Conservation (phyloP, 1,140 invertebrate genomes). For the Neomicropteryx cornuta region DNA sequence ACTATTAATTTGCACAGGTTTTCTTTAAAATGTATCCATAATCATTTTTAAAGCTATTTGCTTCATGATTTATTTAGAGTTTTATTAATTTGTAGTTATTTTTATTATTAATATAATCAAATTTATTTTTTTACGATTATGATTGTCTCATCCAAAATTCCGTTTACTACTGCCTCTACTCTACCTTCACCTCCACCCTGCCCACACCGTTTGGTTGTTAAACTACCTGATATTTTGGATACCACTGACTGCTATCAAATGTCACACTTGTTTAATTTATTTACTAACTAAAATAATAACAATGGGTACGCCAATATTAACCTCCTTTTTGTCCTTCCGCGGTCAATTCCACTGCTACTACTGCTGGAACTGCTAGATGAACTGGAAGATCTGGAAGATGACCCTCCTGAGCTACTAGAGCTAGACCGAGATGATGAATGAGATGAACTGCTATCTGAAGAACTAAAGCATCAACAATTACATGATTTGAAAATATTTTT, state of each 20-base stretch:
- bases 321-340: slow-evolving; percentile 48
- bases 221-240: no score
- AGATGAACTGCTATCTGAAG: slow-evolving; percentile 65
- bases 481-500: slow-evolving; percentile 5
- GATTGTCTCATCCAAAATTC: no score
- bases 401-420: slow-evolving; percentile 58
- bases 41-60: no score
- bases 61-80: no score
- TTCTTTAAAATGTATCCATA: no score
- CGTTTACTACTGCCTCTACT: no score
- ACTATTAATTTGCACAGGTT: no score
- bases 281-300: slow-evolving; percentile 2
- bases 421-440: slow-evolving; percentile 63
- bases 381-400: slow-evolving; percentile 48
- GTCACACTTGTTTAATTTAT: slow-evolving; percentile 6
- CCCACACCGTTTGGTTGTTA: slow-evolving; percentile 18
- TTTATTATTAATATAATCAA: no score
- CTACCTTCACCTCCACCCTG: no score
- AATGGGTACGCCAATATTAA: slow-evolving; percentile 19
- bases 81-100: no score
- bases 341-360: slow-evolving; percentile 45
- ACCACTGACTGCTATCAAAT: slow-evolving; percentile 10
- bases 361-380: slow-evolving; percentile 45
- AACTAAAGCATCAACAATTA: slow-evolving; percentile 36
- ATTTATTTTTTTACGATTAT: no score